Evolutionary conservation across 2,797 vertebrate genomes (phyloP).

Genomic region (Poecilia wingei): DNA sequence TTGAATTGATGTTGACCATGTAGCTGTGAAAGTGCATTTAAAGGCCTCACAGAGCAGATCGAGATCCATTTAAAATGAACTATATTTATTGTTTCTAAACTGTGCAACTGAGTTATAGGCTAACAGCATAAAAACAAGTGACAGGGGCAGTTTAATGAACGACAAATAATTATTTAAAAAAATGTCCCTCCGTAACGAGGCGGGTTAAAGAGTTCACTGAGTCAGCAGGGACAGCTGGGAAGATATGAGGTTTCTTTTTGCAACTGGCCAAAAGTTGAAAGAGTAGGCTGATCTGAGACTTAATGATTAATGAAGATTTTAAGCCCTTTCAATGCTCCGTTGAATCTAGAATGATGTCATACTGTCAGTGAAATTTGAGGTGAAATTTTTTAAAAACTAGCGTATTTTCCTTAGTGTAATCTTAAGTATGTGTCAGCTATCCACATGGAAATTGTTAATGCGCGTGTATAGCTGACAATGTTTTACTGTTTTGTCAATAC

Average conservation of each 20-base stretch:
- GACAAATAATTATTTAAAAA: constrained; percentile 27
- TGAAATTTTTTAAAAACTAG: neutral
- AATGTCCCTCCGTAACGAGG: constrained; percentile 4
- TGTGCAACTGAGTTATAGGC: neutral
- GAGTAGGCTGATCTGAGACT: constrained; percentile 50
- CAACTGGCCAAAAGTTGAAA: constrained; percentile 55
- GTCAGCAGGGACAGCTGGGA: constrained; percentile 31
- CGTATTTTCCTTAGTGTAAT: neutral
- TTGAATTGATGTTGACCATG: too few species aligned
- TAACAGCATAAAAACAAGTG: neutral
- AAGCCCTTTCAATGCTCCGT: constrained; percentile 20
- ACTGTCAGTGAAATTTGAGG: neutral
- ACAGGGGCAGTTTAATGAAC: neutral
- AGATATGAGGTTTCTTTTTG: constrained; percentile 51
- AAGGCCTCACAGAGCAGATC: neutral
- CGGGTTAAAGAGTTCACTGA: constrained; percentile 18
- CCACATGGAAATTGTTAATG: neutral
- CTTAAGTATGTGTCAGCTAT: neutral
- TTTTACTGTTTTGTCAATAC: neutral
- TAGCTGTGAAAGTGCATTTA: too few species aligned
- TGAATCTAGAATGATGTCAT: constrained; percentile 9
- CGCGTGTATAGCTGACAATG: neutral
- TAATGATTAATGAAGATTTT: constrained; percentile 62
- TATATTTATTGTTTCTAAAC: neutral
- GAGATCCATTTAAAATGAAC: neutral